These are phyloP conservation scores for Antedon mediterranea DNA, from an alignment of 53 echinoderm and acorn worm genomes.

Conservation along the genomic window DNA sequence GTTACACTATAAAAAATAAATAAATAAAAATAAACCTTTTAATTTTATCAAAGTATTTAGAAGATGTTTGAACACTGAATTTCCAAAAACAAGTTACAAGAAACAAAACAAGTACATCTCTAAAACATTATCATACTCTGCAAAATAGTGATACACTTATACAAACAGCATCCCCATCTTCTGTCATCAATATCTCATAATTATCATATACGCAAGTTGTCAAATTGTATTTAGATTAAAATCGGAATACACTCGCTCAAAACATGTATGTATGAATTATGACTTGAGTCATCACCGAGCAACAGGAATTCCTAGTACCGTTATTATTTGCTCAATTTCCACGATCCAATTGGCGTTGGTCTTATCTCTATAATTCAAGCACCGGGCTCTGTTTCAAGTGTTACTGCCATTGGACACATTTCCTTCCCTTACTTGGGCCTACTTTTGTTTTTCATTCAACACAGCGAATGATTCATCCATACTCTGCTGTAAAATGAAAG, in stretches of 20 bases:
- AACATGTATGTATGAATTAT: not conserved
- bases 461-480: not conserved
- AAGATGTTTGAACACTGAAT: no score
- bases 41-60: no score
- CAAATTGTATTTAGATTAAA: not conserved
- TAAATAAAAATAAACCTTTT: no score
- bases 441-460: not conserved
- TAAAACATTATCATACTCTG: no score
- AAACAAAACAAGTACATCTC: no score
- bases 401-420: not conserved
- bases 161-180: no score
- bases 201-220: not conserved
- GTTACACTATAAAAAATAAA: no score
- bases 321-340: not conserved
- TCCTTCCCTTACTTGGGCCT: not conserved
- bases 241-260: not conserved
- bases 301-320: not conserved
- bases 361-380: not conserved
- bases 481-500: not conserved
- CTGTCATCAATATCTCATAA: not conserved
- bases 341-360: not conserved
- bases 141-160: no score
- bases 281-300: not conserved
- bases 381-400: not conserved
- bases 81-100: no score